Evolutionary conservation across 2,113 vertebrate genomes (phyloP).

Genomic region (Entosphenus tridentatus): DNA sequence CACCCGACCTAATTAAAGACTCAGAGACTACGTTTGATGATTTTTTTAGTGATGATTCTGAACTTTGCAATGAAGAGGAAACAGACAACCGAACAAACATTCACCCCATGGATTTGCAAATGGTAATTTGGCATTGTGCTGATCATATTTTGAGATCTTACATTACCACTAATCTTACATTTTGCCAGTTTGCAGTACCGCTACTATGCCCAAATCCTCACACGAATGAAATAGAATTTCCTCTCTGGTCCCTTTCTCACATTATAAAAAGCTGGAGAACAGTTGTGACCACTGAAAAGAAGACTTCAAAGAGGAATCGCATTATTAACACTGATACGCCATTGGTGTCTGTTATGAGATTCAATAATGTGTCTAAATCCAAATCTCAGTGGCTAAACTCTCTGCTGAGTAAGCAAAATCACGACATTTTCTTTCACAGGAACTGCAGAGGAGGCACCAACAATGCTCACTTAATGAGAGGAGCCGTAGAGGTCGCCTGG

Average conservation of each 20-base stretch:
- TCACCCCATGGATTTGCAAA: constrained; percentile 32
- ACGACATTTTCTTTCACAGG: constrained; percentile 26
- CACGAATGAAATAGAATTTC: constrained; percentile 19
- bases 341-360: constrained; percentile 26
- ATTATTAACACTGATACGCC: constrained; percentile 20
- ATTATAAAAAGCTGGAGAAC: constrained; percentile 26
- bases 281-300: not conserved
- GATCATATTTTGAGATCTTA: constrained; percentile 26
- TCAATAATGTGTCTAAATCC: constrained; percentile 25
- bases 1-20: not conserved
- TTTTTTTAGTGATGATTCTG: constrained; percentile 2
- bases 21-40: constrained; percentile 13
- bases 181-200: constrained; percentile 34
- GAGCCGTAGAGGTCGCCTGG: constrained; percentile 36
- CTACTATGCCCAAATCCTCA: constrained; percentile 23
- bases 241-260: constrained; percentile 25
- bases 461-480: constrained; percentile 21
- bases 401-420: constrained; percentile 22
- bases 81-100: constrained; percentile 6
- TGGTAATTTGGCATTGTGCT: constrained; percentile 31
- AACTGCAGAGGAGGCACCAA: constrained; percentile 24
- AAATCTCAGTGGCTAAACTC: constrained; percentile 35
- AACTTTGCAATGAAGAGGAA: accelerated
- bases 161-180: constrained; percentile 25
- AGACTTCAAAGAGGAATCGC: constrained; percentile 16